A percentile compares a stretch with the other conserved stretches of the same genome.
These are phyloP conservation scores for Ptychoptera albimana DNA, from an alignment of 2,888 invertebrate genomes.

Conservation along the genomic window DNA sequence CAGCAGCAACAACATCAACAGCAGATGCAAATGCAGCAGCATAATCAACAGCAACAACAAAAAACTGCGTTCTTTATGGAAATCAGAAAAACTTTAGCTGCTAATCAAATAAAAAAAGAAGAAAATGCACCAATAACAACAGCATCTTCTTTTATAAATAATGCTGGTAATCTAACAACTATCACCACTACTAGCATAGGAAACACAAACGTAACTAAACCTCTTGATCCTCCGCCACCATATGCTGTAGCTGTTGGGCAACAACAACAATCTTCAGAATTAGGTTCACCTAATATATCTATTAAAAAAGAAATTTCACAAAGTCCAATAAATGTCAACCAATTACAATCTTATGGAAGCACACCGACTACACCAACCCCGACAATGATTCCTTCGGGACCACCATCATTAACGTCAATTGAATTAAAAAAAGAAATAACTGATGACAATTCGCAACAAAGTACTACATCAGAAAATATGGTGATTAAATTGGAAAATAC, in stretches of 20 bases:
- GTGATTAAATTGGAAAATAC: no score
- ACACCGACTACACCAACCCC: conserved; percentile 19
- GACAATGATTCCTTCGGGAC: conserved; percentile 15
- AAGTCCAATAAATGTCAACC: conserved; percentile 3
- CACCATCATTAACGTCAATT: conserved; percentile 38
- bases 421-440: conserved; percentile 57
- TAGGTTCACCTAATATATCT: not conserved
- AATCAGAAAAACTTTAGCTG: not conserved
- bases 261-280: not conserved
- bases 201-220: not conserved
- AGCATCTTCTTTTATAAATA: not conserved
- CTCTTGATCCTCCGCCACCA: not conserved
- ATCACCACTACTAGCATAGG: not conserved
- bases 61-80: conserved; percentile 11
- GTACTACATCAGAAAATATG: conserved; percentile 31
- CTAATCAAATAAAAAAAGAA: not conserved
- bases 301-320: conserved; percentile 5
- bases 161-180: not conserved
- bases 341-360: not conserved
- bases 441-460: conserved; percentile 51
- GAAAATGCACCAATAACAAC: not conserved
- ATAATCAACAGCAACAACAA: conserved; percentile 16
- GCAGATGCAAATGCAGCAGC: conserved; percentile 16
- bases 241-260: not conserved
- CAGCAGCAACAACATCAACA: conserved; percentile 21